Conservation (phyloP, 2,888 invertebrate genomes). For the Eupithecia insigniata region DNA sequence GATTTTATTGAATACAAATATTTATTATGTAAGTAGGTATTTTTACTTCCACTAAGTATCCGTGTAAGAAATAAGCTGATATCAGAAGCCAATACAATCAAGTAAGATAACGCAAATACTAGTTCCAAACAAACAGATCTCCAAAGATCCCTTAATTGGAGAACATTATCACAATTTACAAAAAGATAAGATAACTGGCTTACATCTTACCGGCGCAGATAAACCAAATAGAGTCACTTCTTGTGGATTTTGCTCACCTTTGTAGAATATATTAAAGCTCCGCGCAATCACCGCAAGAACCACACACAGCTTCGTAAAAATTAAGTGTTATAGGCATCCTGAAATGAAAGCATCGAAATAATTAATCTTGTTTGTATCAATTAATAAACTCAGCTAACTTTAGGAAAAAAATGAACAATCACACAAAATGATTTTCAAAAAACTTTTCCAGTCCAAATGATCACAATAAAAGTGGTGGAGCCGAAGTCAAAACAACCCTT, state of each 20-base stretch:
- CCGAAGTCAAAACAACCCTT: conserved; percentile 38
- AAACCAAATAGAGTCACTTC: conserved; percentile 23
- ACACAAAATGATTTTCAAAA: conserved; percentile 4
- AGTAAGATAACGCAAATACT: conserved; percentile 4
- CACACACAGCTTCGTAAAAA: neutral
- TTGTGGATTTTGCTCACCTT: neutral
- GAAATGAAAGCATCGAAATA: neutral
- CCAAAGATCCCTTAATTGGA: conserved; percentile 25
- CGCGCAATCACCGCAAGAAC: neutral
- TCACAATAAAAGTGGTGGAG: conserved; percentile 19
- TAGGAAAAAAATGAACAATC: neutral
- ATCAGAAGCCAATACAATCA: neutral
- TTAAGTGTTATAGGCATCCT: neutral
- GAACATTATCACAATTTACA: conserved; percentile 30
- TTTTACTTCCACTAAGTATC: neutral
- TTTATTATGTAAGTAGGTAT: neutral
- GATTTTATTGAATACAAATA: neutral
- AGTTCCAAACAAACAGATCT: conserved; percentile 8
- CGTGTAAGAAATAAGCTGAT: neutral
- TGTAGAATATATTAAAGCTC: conserved; percentile 3
- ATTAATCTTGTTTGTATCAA: neutral
- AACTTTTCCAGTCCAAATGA: conserved; percentile 11
- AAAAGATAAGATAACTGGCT: conserved; percentile 25
- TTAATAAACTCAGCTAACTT: neutral
- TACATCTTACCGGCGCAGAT: conserved; percentile 24